These are phyloP conservation scores for Plebejus argus DNA, from an alignment of 2,888 invertebrate genomes.

Conservation along the genomic window DNA sequence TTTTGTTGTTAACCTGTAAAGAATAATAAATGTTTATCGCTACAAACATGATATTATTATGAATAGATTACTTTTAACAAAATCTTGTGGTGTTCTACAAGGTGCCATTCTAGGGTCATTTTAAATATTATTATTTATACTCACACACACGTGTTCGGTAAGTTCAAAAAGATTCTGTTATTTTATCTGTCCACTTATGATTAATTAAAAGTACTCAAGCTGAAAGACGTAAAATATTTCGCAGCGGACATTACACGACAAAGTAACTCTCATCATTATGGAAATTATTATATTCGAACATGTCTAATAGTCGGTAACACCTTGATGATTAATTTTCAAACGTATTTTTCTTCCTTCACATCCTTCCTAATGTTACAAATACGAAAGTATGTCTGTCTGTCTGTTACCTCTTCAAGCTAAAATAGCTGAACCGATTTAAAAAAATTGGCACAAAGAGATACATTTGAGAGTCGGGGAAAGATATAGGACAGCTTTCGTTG, in stretches of 20 bases:
- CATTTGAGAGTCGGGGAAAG: not conserved
- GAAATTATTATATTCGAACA: not conserved
- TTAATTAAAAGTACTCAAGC: not conserved
- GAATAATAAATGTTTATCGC: not conserved
- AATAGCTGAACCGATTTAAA: not conserved
- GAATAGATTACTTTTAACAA: too few species aligned
- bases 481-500: not conserved
- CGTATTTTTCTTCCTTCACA: not conserved
- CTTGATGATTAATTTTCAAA: not conserved
- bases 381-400: not conserved
- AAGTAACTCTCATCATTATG: not conserved
- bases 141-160: not conserved
- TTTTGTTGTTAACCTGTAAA: constrained; percentile 53
- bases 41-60: not conserved
- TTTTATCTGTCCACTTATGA: not conserved
- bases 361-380: not conserved
- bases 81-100: not conserved
- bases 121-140: not conserved
- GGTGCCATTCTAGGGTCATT: not conserved
- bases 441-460: not conserved
- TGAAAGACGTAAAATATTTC: not conserved
- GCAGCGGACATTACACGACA: not conserved
- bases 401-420: not conserved
- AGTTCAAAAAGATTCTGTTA: not conserved
- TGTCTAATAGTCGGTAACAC: not conserved